Conservation (phyloP, 2,888 invertebrate genomes). For the Eupeodes luniger region DNA sequence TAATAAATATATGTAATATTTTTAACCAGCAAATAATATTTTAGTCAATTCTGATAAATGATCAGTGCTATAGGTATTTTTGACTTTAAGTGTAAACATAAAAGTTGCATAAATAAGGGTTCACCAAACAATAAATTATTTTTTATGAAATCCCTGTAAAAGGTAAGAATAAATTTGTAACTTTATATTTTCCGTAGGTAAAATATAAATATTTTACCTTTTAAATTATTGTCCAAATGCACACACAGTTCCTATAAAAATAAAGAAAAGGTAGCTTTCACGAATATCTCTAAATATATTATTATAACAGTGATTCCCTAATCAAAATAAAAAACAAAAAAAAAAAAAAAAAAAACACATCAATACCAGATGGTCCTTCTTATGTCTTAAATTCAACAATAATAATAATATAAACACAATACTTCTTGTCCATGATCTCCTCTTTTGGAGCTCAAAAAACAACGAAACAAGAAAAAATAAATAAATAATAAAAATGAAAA, state of each 20-base stretch:
- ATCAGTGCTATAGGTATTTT: neutral
- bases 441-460: neutral
- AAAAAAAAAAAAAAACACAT: neutral
- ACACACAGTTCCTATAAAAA: neutral
- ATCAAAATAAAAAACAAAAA: neutral
- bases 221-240: neutral
- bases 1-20: too few relatives aligned
- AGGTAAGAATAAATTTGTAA: neutral
- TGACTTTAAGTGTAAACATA: neutral
- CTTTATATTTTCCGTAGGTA: neutral
- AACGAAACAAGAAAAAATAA: neutral
- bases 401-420: slow-evolving; percentile 40
- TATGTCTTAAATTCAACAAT: slow-evolving; percentile 19
- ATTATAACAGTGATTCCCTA: neutral
- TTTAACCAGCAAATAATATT: too few relatives aligned
- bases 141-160: neutral
- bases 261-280: neutral
- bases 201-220: neutral
- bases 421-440: slow-evolving; percentile 31
- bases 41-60: too few relatives aligned
- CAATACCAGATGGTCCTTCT: slow-evolving; percentile 16
- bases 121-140: neutral
- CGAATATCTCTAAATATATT: neutral
- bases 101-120: neutral
- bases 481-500: slow-evolving; percentile 44